phyloP scores from a whole-genome alignment of 2,888 invertebrate species.

The Orthosia gracilis region DNA sequence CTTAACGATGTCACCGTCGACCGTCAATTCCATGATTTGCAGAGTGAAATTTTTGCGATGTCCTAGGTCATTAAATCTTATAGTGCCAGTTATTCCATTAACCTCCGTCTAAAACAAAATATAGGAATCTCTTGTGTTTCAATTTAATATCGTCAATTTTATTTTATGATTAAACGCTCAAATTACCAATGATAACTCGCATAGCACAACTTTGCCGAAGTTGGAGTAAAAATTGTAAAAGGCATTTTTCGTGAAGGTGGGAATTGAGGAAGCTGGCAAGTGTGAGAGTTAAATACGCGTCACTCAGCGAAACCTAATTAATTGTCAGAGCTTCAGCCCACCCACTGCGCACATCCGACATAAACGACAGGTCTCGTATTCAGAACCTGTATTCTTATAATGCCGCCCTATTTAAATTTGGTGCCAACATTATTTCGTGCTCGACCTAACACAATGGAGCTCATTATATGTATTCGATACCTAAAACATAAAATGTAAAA shows the following conservation, averaged over 20 bases:
- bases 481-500: conserved; percentile 56
- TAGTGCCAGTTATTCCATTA: conserved; percentile 96
- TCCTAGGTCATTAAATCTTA: conserved; percentile 96
- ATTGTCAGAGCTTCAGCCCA: conserved; percentile 67
- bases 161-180: neutral
- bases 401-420: conserved; percentile 76
- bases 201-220: conserved; percentile 28
- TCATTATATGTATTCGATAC: conserved; percentile 55
- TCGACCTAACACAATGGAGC: conserved; percentile 57
- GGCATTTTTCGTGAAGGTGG: conserved; percentile 57
- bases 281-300: conserved; percentile 76
- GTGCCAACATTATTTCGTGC: conserved; percentile 67
- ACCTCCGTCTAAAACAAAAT: conserved; percentile 94
- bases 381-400: conserved; percentile 77
- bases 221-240: conserved; percentile 37
- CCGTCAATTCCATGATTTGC: conserved; percentile 97
- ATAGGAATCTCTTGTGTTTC: conserved; percentile 73
- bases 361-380: conserved; percentile 75
- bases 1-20: conserved; percentile 97
- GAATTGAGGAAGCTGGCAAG: conserved; percentile 70
- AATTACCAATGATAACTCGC: conserved; percentile 19
- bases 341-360: conserved; percentile 66
- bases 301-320: conserved; percentile 79
- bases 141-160: conserved; percentile 65
- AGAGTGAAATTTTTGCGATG: conserved; percentile 96